Evolutionary conservation across 1,140 invertebrate genomes (phyloP).

Genomic region (Anastrepha ludens): DNA sequence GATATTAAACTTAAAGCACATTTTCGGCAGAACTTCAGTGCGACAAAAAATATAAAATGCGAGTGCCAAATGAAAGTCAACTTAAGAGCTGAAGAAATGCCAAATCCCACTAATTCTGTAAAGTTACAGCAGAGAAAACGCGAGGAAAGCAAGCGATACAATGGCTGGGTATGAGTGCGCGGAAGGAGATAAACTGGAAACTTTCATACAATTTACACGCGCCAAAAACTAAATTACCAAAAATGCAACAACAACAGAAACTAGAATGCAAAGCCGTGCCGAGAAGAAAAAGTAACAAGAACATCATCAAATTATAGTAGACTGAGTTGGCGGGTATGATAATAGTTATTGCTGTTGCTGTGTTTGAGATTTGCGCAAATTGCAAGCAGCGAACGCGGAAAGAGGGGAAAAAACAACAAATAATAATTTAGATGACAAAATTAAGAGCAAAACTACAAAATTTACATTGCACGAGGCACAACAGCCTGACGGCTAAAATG

Average conservation of each 20-base stretch:
- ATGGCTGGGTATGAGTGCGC: not conserved
- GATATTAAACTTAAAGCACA: not conserved
- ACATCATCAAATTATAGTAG: not conserved
- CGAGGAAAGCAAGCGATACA: too few relatives aligned
- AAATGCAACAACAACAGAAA: not conserved
- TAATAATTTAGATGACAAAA: too few relatives aligned
- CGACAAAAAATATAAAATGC: not conserved
- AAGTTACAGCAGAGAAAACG: not conserved
- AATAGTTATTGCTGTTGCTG: not conserved
- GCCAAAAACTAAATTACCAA: not conserved
- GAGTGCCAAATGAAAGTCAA: not conserved
- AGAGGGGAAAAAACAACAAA: not conserved
- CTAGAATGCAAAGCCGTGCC: not conserved
- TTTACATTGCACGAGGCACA: too few relatives aligned
- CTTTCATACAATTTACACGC: not conserved
- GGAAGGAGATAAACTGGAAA: constrained; percentile 27
- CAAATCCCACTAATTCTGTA: not conserved
- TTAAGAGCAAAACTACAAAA: too few relatives aligned
- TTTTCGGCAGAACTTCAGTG: not conserved
- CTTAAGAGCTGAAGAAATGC: not conserved
- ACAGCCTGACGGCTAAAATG: too few relatives aligned
- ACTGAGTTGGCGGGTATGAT: too few relatives aligned
- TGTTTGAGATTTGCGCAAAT: not conserved
- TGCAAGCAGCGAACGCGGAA: not conserved
- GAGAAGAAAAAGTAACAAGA: not conserved